Percentiles rank a stretch among this genome's conserved stretches.
These are phyloP conservation scores for Thymelicus sylvestris DNA, from an alignment of 2,888 invertebrate species.

Conservation along the genomic window DNA sequence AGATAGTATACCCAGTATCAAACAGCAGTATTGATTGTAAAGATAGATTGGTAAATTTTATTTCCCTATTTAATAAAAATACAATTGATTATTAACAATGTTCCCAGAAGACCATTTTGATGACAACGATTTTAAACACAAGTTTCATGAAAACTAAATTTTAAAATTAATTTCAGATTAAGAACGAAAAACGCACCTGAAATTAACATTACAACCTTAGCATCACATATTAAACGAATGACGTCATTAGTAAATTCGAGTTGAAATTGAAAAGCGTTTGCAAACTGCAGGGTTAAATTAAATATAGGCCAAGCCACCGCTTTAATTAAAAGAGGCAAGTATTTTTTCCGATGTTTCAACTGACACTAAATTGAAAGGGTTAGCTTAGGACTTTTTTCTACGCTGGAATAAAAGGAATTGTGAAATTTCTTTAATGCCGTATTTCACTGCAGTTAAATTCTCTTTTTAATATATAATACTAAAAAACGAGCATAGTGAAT, in stretches of 20 bases:
- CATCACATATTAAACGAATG: constrained; percentile 32
- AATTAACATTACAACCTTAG: constrained; percentile 13
- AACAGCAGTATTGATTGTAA: too few relatives aligned
- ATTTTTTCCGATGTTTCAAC: constrained; percentile 22
- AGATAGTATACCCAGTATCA: too few relatives aligned
- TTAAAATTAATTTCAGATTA: background rate
- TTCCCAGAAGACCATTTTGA: too few relatives aligned
- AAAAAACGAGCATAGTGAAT: too few relatives aligned
- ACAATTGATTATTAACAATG: too few relatives aligned
- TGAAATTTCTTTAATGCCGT: constrained; percentile 2
- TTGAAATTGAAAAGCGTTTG: constrained; percentile 21
- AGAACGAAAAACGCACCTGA: constrained; percentile 1
- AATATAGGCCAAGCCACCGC: constrained; percentile 30
- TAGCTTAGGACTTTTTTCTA: constrained; percentile 25
- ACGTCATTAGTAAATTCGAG: constrained; percentile 31
- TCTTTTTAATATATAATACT: background rate
- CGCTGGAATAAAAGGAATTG: constrained; percentile 20
- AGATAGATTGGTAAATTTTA: too few relatives aligned
- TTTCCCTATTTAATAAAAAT: too few relatives aligned
- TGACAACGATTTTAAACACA: too few relatives aligned
- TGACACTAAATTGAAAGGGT: constrained; percentile 25
- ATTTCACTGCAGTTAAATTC: background rate
- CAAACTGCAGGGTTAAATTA: constrained; percentile 30
- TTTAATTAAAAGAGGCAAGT: constrained; percentile 25
- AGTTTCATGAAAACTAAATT: background rate